phyloP scores from a whole-genome alignment of 1,140 invertebrate genomes.

The Drosophila melanica region DNA sequence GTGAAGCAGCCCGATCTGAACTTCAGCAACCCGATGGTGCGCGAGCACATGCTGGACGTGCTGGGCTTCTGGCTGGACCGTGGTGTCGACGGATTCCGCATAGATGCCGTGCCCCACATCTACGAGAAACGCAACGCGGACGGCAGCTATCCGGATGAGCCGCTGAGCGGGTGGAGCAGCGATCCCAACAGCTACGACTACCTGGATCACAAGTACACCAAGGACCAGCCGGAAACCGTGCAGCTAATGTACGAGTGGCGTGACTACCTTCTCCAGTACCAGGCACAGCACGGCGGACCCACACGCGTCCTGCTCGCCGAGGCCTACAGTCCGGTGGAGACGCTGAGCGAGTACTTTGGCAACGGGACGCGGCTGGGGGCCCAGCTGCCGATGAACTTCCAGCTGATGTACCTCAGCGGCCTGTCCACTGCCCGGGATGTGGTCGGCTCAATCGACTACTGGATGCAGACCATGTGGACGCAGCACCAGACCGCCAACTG shows the following conservation, averaged over 20 bases:
- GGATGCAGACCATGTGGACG: constrained; percentile 85
- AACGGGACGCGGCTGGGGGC: constrained; percentile 84
- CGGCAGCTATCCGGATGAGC: constrained; percentile 85
- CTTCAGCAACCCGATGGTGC: constrained; percentile 86
- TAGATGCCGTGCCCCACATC: constrained; percentile 87
- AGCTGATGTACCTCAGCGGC: constrained; percentile 81
- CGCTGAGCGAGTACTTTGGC: constrained; percentile 86
- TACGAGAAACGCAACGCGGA: constrained; percentile 86
- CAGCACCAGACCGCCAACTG: constrained; percentile 84
- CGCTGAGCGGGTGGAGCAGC: constrained; percentile 61
- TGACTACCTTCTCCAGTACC: constrained; percentile 85
- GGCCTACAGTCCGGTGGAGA: constrained; percentile 85
- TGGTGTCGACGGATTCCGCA: constrained; percentile 91
- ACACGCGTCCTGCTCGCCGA: constrained; percentile 89
- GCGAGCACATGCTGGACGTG: constrained; percentile 87
- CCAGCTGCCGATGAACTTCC: constrained; percentile 88
- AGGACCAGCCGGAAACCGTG: constrained; percentile 84
- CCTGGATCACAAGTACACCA: constrained; percentile 85
- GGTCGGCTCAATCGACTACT: constrained; percentile 82
- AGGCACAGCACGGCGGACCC: constrained; percentile 65
- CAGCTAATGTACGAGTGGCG: constrained; percentile 86
- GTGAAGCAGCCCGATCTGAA: constrained; percentile 89
- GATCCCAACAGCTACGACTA: constrained; percentile 84
- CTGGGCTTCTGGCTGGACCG: constrained; percentile 90
- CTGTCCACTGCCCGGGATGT: constrained; percentile 83